phyloP scores from a whole-genome alignment of 2,113 vertebrate species.

The Lamprologus callipterus region DNA sequence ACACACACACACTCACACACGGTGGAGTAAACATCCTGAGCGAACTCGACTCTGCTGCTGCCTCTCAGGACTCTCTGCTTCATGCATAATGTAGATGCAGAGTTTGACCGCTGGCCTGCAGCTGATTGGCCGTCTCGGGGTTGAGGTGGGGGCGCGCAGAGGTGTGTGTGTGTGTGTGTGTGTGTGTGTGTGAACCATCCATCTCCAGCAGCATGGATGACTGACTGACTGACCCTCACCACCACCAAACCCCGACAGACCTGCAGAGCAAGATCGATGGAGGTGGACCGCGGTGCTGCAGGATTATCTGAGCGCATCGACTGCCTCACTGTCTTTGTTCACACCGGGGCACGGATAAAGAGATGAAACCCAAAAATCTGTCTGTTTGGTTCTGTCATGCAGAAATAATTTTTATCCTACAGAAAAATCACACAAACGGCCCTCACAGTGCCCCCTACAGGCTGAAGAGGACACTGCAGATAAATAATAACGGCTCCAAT shows the following conservation, averaged over 20 bases:
- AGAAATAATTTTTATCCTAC: not conserved
- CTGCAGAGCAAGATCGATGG: not conserved
- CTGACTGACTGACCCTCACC: not conserved
- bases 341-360: not conserved
- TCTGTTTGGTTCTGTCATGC: not conserved
- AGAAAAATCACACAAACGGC: not conserved
- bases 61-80: conserved; percentile 32
- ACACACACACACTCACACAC: not conserved
- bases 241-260: not conserved
- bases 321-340: not conserved
- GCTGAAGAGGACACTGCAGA: not conserved
- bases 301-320: conserved; percentile 19
- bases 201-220: conserved; percentile 19
- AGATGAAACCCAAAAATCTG: not conserved
- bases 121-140: conserved; percentile 53
- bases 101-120: conserved; percentile 68
- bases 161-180: not conserved
- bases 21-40: conserved; percentile 39
- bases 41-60: not conserved
- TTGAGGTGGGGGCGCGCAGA: not conserved
- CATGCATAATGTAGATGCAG: conserved; percentile 59
- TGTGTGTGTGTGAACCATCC: not conserved
- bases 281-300: conserved; percentile 4
- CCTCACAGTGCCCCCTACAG: not conserved
- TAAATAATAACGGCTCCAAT: not conserved